These are phyloP conservation scores for Eublepharis macularius DNA, from an alignment of 2,113 vertebrate genomes.

Conservation along the genomic window DNA sequence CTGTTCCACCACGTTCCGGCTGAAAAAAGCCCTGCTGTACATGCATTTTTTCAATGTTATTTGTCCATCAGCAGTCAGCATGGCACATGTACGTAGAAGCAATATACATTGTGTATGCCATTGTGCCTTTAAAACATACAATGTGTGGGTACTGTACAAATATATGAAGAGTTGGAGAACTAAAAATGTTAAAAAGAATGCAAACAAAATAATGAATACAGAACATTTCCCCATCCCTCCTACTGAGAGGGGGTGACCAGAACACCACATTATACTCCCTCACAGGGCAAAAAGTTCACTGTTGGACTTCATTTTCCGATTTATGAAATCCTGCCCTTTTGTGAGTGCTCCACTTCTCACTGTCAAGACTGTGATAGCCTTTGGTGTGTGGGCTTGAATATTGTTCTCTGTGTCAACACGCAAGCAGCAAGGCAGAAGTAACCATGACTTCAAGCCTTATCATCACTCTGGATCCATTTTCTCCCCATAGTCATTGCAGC, in stretches of 20 bases:
- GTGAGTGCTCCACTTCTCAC: not conserved
- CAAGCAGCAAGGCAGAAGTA: not conserved
- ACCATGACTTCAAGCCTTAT: slow-evolving; percentile 16
- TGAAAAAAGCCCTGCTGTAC: too few species aligned
- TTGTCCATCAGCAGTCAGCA: too few species aligned
- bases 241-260: not conserved
- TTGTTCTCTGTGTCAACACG: not conserved
- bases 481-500: not conserved
- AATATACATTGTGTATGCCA: too few species aligned
- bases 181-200: too few species aligned
- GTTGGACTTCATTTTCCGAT: slow-evolving; percentile 13
- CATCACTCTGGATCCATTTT: not conserved
- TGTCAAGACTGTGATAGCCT: not conserved
- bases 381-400: slow-evolving; percentile 10
- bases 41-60: too few species aligned
- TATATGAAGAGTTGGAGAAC: too few species aligned
- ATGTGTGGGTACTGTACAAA: too few species aligned
- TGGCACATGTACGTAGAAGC: too few species aligned
- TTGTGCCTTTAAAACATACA: too few species aligned
- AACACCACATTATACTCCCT: not conserved
- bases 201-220: too few species aligned
- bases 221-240: not conserved
- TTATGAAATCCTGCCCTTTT: not conserved
- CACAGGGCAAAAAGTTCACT: not conserved
- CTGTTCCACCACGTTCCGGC: too few species aligned